Evolutionary conservation across 1,140 invertebrate species (phyloP).

Genomic region (Platyura marginata): DNA sequence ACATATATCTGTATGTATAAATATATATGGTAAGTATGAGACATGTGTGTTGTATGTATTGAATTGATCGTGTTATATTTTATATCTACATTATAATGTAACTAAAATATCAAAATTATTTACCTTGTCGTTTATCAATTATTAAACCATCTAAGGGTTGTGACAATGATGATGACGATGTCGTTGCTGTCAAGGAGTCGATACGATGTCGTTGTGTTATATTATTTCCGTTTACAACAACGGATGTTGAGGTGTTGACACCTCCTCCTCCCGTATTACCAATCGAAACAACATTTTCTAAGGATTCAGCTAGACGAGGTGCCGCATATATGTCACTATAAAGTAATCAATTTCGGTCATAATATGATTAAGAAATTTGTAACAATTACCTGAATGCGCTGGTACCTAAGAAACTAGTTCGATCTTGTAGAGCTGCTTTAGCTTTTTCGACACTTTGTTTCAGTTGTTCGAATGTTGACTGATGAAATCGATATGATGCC

Average conservation of each 20-base stretch:
- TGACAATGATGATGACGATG: not conserved
- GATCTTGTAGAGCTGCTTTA: conserved; percentile 57
- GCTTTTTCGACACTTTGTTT: conserved; percentile 79
- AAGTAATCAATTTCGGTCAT: not conserved
- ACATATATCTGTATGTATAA: too few relatives aligned
- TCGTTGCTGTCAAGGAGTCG: not conserved
- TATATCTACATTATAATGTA: conserved; percentile 24
- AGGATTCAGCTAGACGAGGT: conserved; percentile 16
- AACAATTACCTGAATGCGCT: conserved; percentile 23
- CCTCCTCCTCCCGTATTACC: not conserved
- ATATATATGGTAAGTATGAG: too few relatives aligned
- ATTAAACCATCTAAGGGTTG: not conserved
- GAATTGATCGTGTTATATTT: not conserved
- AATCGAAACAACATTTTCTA: conserved; percentile 8
- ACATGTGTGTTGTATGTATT: too few relatives aligned
- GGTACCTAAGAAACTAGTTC: conserved; percentile 21
- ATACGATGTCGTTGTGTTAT: not conserved
- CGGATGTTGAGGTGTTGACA: too few relatives aligned
- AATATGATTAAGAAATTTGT: too few relatives aligned
- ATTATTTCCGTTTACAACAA: not conserved
- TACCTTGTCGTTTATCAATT: not conserved
- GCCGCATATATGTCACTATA: conserved; percentile 21
- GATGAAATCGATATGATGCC: conserved; percentile 53
- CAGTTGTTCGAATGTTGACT: conserved; percentile 67
- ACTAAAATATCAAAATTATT: conserved; percentile 4